Percentiles rank a stretch among this genome's conserved stretches.
Conservation (phyloP, 2,113 vertebrate species). For the Ramphastos sulfuratus region DNA sequence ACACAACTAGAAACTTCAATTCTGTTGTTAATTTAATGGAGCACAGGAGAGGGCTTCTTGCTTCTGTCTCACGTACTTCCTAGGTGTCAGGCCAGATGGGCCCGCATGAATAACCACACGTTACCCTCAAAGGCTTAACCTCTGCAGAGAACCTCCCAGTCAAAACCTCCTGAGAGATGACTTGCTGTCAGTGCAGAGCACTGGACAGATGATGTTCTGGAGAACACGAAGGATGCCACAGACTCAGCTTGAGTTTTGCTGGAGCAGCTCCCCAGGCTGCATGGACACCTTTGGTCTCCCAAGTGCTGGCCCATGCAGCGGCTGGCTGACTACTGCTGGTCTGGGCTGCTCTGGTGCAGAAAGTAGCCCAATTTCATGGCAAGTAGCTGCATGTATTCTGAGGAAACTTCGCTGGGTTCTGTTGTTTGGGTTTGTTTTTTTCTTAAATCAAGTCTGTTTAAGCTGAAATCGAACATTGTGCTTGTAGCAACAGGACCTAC, state of each 20-base stretch:
- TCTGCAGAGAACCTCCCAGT: not conserved
- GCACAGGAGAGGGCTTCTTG: not conserved
- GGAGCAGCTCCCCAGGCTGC: not conserved
- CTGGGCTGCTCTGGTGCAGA: not conserved
- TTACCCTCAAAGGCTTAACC: not conserved
- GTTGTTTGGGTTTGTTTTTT: no score
- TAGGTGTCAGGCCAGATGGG: not conserved
- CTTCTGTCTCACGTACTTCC: not conserved
- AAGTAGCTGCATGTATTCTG: not conserved
- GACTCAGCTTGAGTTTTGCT: not conserved
- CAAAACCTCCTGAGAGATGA: not conserved
- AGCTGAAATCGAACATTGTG: not conserved
- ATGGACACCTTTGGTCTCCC: not conserved
- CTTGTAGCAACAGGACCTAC: constrained; percentile 35
- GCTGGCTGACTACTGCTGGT: not conserved
- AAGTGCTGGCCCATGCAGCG: not conserved
- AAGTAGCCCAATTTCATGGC: not conserved
- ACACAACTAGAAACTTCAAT: not conserved
- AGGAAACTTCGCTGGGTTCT: not conserved
- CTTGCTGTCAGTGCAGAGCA: not conserved
- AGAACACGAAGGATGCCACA: accelerated
- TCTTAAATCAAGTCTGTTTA: not conserved
- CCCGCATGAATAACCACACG: not conserved
- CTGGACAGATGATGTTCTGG: not conserved
- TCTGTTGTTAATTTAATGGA: not conserved